A percentile compares a stretch with the other conserved stretches of the same genome.
phyloP scores from a whole-genome alignment of 2,888 invertebrate species.

The Sarcophaga subvicina region DNA sequence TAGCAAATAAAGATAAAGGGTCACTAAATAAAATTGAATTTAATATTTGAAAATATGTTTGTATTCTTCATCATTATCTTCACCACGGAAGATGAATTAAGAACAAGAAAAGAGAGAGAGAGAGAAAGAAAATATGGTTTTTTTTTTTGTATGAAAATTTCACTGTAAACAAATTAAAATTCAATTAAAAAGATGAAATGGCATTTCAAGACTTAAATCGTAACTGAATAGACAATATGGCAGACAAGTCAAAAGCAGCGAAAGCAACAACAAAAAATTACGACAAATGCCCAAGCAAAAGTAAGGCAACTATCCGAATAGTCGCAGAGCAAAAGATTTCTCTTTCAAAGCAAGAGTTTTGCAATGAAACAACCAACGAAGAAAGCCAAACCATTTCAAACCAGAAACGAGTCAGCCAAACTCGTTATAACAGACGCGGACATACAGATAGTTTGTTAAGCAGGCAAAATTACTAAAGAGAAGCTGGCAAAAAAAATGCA shows the following conservation, averaged over 20 bases:
- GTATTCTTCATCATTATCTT: neutral
- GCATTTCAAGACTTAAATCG: conserved; percentile 74
- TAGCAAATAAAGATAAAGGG: neutral
- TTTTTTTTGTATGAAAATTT: conserved; percentile 72
- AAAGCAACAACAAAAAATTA: conserved; percentile 20
- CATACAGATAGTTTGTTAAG: conserved; percentile 37
- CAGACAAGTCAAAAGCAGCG: conserved; percentile 60
- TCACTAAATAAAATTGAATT: conserved; percentile 1
- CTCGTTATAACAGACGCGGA: conserved; percentile 18
- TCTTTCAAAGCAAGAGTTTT: neutral
- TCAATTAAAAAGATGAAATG: conserved; percentile 81
- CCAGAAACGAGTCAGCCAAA: conserved; percentile 48
- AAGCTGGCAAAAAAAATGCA: conserved; percentile 35
- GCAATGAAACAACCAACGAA: conserved; percentile 5
- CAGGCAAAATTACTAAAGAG: conserved; percentile 19
- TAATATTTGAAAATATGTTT: conserved; percentile 64
- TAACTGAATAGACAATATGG: conserved; percentile 61
- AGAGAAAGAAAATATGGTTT: conserved; percentile 64
- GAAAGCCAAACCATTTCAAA: neutral
- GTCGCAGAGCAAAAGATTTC: neutral
- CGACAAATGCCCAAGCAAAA: conserved; percentile 17
- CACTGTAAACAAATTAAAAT: conserved; percentile 80
- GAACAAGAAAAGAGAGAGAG: neutral
- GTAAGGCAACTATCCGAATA: conserved; percentile 34
- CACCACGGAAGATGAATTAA: too few relatives aligned